Evolutionary conservation across 1,140 invertebrate species (phyloP).

Genomic region (Heliconius eleuchia): DNA sequence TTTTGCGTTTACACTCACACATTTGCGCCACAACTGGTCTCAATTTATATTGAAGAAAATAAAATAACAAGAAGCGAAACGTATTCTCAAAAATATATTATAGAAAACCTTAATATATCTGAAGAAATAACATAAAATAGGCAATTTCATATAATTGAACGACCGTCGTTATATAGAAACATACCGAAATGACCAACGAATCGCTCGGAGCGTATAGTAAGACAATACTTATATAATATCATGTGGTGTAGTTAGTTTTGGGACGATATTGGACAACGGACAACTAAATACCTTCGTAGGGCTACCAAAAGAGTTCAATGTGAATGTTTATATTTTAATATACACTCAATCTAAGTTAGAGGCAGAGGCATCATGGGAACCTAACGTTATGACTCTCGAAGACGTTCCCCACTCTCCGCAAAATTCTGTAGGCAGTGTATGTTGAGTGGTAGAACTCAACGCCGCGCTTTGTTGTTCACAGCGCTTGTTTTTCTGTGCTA

Average conservation of each 20-base stretch:
- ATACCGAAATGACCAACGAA: constrained; percentile 1
- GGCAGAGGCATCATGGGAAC: too few species aligned
- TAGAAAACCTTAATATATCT: neutral
- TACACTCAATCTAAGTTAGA: too few species aligned
- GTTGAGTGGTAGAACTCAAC: too few species aligned
- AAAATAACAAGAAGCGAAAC: neutral
- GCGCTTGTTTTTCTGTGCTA: too few species aligned
- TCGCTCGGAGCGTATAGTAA: neutral
- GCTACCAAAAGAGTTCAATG: neutral
- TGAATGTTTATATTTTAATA: neutral
- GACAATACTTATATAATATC: constrained; percentile 7
- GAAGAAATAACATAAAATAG: neutral
- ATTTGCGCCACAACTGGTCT: too few species aligned
- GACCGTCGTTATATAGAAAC: neutral
- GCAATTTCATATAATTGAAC: constrained; percentile 7
- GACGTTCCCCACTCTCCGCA: too few species aligned
- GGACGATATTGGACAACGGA: constrained; percentile 7
- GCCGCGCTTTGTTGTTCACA: too few species aligned
- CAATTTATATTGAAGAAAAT: neutral
- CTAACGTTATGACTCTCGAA: too few species aligned
- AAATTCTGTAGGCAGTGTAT: too few species aligned
- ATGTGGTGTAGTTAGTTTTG: neutral
- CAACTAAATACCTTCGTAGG: neutral
- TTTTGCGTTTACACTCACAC: too few species aligned
- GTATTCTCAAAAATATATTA: neutral